Percentiles rank a stretch among this genome's conserved stretches.
These are phyloP conservation scores for Trematomus bernacchii DNA, from an alignment of 2,797 vertebrate species.

Conservation along the genomic window DNA sequence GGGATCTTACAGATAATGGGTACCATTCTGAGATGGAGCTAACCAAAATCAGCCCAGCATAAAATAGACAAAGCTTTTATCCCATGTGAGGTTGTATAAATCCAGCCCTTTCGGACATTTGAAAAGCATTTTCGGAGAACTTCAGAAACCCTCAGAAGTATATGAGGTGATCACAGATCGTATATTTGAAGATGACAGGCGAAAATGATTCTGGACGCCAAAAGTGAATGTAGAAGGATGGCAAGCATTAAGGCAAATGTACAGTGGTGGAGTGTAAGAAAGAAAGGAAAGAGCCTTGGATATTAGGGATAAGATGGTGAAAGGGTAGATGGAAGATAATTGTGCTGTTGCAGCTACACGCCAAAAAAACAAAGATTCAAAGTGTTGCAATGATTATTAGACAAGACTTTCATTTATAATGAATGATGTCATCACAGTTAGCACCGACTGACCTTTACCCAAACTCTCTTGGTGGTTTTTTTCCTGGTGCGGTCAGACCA, in stretches of 20 bases:
- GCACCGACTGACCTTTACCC: too few species aligned
- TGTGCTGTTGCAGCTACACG: background rate
- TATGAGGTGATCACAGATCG: constrained; percentile 25
- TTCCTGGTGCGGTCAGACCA: too few species aligned
- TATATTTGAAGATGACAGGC: background rate
- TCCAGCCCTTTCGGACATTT: constrained; percentile 32
- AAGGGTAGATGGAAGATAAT: background rate
- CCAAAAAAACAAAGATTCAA: background rate
- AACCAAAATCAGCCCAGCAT: constrained; percentile 31
- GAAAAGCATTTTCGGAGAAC: constrained; percentile 25
- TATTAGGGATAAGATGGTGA: background rate
- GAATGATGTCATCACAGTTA: background rate
- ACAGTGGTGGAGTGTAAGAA: background rate
- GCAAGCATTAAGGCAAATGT: constrained; percentile 3
- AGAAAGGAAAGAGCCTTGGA: background rate
- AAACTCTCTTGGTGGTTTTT: too few species aligned
- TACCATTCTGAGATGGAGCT: constrained; percentile 39
- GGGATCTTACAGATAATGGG: constrained; percentile 44
- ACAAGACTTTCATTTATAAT: too few species aligned
- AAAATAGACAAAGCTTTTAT: constrained; percentile 49
- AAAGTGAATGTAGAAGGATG: constrained; percentile 14
- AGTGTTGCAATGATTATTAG: background rate
- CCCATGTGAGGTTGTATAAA: constrained; percentile 42
- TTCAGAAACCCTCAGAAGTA: constrained; percentile 15
- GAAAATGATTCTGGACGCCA: constrained; percentile 5